A percentile compares a stretch with the other conserved stretches of the same genome.
phyloP scores from a whole-genome alignment of 2,888 invertebrate species.

The Lochmaea crataegi region DNA sequence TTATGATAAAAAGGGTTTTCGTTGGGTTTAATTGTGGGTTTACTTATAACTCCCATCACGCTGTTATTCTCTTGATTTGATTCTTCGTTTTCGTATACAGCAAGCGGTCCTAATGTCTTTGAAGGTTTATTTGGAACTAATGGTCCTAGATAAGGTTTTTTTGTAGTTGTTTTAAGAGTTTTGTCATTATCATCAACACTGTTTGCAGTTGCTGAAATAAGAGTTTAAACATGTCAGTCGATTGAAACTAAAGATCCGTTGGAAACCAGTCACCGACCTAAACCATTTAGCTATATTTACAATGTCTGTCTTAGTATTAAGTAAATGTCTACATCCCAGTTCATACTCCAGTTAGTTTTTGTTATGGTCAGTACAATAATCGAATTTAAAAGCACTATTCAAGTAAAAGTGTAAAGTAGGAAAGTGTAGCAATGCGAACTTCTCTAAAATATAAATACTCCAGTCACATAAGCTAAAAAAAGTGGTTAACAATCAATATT shows the following conservation, averaged over 20 bases:
- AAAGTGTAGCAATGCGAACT: too few relatives aligned
- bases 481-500: too few relatives aligned
- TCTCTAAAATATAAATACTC: too few relatives aligned
- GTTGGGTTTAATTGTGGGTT: conserved; percentile 44
- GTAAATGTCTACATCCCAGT: neutral
- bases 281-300: conserved; percentile 24
- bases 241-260: conserved; percentile 38
- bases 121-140: conserved; percentile 56
- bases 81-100: conserved; percentile 58
- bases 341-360: neutral
- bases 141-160: conserved; percentile 41
- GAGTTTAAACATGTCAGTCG: conserved; percentile 27
- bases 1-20: conserved; percentile 56
- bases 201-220: conserved; percentile 55
- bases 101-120: conserved; percentile 60
- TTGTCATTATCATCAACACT: conserved; percentile 50
- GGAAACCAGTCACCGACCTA: conserved; percentile 27
- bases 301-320: neutral
- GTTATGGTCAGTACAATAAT: neutral
- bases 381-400: neutral
- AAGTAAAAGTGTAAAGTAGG: too few relatives aligned
- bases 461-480: too few relatives aligned
- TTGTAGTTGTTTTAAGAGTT: conserved; percentile 49
- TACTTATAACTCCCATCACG: conserved; percentile 33
- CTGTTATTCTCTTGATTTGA: conserved; percentile 42